Evolutionary conservation across 2,113 vertebrate species (phyloP).

Genomic region (Cygnus atratus): DNA sequence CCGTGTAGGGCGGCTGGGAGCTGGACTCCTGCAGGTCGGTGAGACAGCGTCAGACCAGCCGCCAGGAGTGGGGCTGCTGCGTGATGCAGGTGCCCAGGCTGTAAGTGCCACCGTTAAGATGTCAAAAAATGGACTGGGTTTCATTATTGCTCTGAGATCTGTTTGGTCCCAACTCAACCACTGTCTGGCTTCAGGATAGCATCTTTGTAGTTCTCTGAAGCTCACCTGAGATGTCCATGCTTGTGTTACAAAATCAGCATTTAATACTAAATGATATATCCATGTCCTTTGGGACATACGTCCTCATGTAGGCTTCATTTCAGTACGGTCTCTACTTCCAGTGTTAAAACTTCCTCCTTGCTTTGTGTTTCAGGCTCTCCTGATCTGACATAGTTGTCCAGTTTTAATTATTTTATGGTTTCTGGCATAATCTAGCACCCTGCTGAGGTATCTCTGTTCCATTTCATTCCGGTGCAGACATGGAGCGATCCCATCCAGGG

Average conservation of each 20-base stretch:
- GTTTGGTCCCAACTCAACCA: neutral
- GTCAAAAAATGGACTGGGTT: neutral
- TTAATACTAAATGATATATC: neutral
- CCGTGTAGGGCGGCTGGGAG: neutral
- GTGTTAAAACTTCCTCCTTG: neutral
- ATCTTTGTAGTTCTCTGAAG: neutral
- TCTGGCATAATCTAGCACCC: neutral
- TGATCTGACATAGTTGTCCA: neutral
- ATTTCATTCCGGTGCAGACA: neutral
- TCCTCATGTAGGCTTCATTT: neutral
- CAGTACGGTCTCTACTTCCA: neutral
- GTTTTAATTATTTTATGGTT: neutral
- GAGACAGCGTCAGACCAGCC: neutral
- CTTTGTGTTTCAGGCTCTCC: neutral
- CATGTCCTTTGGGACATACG: fast-evolving
- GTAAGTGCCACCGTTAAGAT: neutral
- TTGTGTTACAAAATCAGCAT: neutral
- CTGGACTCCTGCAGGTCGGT: neutral
- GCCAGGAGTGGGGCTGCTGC: neutral
- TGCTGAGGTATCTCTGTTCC: neutral
- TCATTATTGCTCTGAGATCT: neutral
- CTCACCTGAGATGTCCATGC: neutral
- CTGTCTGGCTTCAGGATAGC: neutral
- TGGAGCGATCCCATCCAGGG: neutral
- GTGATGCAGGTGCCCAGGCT: neutral